Base-by-base conservation (phyloP, 2,113 vertebrate species). In the Gadus macrocephalus region DNA sequence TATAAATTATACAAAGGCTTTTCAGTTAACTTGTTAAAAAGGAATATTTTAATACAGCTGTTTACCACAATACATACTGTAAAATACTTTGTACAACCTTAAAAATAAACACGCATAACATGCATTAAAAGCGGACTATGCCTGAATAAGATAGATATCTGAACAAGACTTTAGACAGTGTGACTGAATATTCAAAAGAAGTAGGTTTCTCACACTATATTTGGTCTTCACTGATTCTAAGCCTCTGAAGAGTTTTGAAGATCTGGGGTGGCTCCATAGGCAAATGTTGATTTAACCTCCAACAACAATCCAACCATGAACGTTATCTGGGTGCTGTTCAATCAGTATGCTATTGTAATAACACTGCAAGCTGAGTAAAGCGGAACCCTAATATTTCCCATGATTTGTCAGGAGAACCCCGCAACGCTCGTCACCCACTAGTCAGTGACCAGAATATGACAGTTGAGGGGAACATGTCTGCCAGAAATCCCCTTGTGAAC, bases 1-100 rank as follows among this genome's bases (percentile, higher is more conserved):
- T 49, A 14, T 49, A 14, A 49, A 53, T 14, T n/a, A 53, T 53
- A 1, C 62, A 64, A 17, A 70, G 15, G 53, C 19, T 3, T 1
- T 7, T 31, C 25, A 60, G 1, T 56, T 73, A 59, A 70, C 68
- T 8, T 68, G 82, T 80, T 81, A 68, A 88, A 86, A 84, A 89
- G 82, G 89, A 84, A 76, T 68, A 85, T 81, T 88, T 88, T 88
- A 87, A 80, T 87, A 75, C 72, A 74, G 16, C 65, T 78, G 76
- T 74, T 81, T 73, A 88, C 83, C 85, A 86, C 77, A 85, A 80
- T 70, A 84, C 89, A 88, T 86, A 88, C 77, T 83, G 76, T 83
- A 84, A 81, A 78, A 67, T 76, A 15, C 79, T 67, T 78, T 35
- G 77, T 78, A 83, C 62, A 78, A 35, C 77, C 62, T 53, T 75